Evolutionary conservation across 2,113 vertebrate species (phyloP), one percentile per base, ranked within the genome.

Genomic region (Illadopsis cleaveri): DNA sequence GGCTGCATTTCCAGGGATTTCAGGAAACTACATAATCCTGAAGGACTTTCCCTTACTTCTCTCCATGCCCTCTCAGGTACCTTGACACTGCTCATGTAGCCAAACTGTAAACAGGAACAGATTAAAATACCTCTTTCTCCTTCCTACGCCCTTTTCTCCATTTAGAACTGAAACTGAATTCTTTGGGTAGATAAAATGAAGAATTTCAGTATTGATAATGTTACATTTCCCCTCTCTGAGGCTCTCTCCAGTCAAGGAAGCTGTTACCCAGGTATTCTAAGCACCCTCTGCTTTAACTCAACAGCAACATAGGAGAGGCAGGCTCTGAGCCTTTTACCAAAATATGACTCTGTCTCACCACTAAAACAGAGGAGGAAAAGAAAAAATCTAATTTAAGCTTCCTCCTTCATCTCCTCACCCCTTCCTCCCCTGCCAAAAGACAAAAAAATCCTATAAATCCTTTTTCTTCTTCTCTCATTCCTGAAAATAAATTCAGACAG

Each of bases 361-460:
- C 12, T 0, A 4, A n/a, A 77, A 50, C 37, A 25, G 21, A 48
- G 13, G 3, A 18, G 4, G 10, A 9, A 57, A 71, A 47, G 1
- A 38, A n/a, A 56, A 6, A 31, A 35, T 3, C 22, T 58, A 44
- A 79, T 68, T 47, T 37, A 84, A 75, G 18, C 18, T 66, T 78
- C 28, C 12, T 89, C 16, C 42, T 72, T 80, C 15, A 65, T 53
- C 6, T 40, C 18, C 28, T 37, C 15, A 51, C 3, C 3, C 12
- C 5, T 4, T 6, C 5, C 6, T 5, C 5, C 5, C 3, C 4
- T 0, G 0, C 4, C 0, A 17, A 23, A 68, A 54, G 33, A 58
- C 13, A 2, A 82, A 53, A 65, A 68, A 17, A 6, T 2, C 15
- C 33, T 1, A 53, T 57, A 44, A 33, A 48, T 20, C 6, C 3